Conservation (phyloP, 2,797 vertebrate species). For the Fundulus diaphanus region DNA sequence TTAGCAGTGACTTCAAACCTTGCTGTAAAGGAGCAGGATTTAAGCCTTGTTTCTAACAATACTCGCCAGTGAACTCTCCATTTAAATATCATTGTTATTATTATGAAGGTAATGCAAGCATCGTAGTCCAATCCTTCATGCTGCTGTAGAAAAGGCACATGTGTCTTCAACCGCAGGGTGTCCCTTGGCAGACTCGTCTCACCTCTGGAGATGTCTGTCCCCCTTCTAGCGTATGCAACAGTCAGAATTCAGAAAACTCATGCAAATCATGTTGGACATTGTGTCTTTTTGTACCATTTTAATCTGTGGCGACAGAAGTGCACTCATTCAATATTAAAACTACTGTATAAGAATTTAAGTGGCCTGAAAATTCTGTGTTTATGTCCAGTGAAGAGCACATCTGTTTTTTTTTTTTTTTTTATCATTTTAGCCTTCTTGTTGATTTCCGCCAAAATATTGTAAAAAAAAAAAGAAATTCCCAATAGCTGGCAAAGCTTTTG, state of each 20-base stretch:
- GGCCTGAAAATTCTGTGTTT: slow-evolving; percentile 62
- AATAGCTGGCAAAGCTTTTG: slow-evolving; percentile 27
- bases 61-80: slow-evolving; percentile 55
- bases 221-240: slow-evolving; percentile 67
- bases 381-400: slow-evolving; percentile 45
- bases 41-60: slow-evolving; percentile 70
- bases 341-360: slow-evolving; percentile 68
- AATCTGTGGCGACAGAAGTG: slow-evolving; percentile 61
- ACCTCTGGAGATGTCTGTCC: slow-evolving; percentile 42
- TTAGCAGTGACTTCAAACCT: slow-evolving; percentile 70
- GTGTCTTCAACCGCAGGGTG: slow-evolving; percentile 59
- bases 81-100: slow-evolving; percentile 48
- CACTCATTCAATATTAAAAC: slow-evolving; percentile 65
- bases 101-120: slow-evolving; percentile 52
- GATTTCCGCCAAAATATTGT: not conserved
- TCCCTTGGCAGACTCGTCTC: slow-evolving; percentile 42
- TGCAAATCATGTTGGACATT: slow-evolving; percentile 23
- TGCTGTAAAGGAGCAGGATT: slow-evolving; percentile 70
- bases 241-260: slow-evolving; percentile 55
- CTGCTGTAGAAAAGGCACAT: slow-evolving; percentile 70
- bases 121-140: slow-evolving; percentile 57
- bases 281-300: slow-evolving; percentile 53
- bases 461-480: slow-evolving; percentile 13
- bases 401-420: slow-evolving; percentile 4
- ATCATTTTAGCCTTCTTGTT: not conserved